Percentiles rank a stretch among this genome's conserved stretches.
phyloP scores from a whole-genome alignment of 2,888 invertebrate genomes.

The Pardosa pseudoannulata region DNA sequence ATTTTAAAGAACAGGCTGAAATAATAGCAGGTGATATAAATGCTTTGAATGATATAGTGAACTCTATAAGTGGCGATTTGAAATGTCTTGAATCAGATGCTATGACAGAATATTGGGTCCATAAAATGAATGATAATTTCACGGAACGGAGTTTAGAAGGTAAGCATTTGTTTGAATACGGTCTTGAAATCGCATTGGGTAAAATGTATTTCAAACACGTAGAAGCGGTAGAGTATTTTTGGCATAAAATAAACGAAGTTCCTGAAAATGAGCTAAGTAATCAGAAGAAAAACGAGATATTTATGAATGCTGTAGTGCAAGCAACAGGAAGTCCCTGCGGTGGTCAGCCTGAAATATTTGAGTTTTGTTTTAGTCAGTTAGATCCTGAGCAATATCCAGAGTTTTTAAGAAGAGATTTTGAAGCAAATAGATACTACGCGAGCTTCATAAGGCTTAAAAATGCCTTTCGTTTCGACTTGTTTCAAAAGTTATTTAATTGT shows the following conservation, averaged over 20 bases:
- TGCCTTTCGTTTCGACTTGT: constrained; percentile 15
- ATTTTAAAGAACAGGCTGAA: background rate
- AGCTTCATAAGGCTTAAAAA: background rate
- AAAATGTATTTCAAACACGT: background rate
- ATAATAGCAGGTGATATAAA: background rate
- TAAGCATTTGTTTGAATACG: background rate
- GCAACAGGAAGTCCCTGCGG: constrained; percentile 3
- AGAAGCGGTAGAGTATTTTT: constrained; percentile 9
- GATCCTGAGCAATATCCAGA: constrained; percentile 7
- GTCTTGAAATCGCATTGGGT: background rate
- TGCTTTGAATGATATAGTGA: background rate
- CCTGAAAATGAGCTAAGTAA: constrained; percentile 6
- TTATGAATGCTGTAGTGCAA: constrained; percentile 3
- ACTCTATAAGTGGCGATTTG: background rate
- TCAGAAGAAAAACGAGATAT: background rate
- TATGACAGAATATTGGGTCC: background rate
- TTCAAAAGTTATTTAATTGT: constrained; percentile 20
- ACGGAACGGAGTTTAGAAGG: constrained; percentile 9
- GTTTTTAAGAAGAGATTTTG: constrained; percentile 6
- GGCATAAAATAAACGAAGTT: constrained; percentile 15
- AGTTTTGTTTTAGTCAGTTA: constrained; percentile 18
- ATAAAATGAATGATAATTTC: background rate
- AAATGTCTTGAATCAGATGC: background rate
- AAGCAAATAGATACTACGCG: background rate
- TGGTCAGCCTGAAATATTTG: constrained; percentile 14